Evolutionary conservation across 64 coral and sea anemone species (phyloP), one percentile per base, ranked within the genome.

Genomic region (Orbicella faveolata): DNA sequence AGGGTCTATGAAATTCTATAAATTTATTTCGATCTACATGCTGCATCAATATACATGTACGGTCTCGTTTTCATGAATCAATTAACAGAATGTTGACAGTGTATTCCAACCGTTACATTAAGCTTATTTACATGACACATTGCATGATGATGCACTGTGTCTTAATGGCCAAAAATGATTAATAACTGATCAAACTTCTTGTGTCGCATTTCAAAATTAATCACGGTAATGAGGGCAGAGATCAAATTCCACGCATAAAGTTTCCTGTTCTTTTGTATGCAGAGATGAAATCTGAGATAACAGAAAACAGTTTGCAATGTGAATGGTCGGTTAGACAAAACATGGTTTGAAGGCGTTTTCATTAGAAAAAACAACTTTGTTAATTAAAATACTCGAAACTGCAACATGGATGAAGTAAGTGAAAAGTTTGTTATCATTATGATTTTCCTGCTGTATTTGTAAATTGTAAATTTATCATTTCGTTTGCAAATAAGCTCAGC

Each of bases 371-470:
- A 48, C 75, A 18, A 37, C 6, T 63, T 81, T 57, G 39, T 41
- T 41, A 41, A 53, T 57, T 21, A 35, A 14, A 18, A 54, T 34
- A 26, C n/a, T 63, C n/a, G 52, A 26, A 69, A 35, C 35, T 48
- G 37, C 34, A 73, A 30, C 34, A 84, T 84, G 82, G 82, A 84
- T 14, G 67, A 39, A 15, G 82, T 84, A 23, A 84, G 82, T 84
- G 44, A 52, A 26, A 57, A 57, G 54, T 57, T 57, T 57, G 54
- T 11, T 14, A 57, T 10, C 13, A 57, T 57, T 57, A 11, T 57
- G 13, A 11, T 57, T 57, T 57, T 10, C 54, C 13, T 10, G 8
- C 13, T 57, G 54, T 14, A 57, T 57, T 57, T 57, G 8, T 57
- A 57, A 57, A 41, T 2, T 53, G 54, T 57, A 57, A 57, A 57